Conservation (phyloP, 2,888 invertebrate genomes). For the Lasioglossum oenotherae region DNA sequence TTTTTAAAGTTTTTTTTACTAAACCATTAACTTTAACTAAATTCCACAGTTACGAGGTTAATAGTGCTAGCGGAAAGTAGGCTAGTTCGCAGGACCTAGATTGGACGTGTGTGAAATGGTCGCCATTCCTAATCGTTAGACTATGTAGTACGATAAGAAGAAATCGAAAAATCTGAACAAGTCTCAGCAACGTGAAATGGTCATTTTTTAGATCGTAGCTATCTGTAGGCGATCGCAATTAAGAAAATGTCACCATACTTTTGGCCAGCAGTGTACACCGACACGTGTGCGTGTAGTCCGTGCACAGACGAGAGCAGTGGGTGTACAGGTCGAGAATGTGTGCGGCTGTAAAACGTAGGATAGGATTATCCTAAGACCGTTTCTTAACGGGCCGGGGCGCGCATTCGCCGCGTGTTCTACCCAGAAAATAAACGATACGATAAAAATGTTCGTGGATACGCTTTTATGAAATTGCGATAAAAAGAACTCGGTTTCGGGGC, state of each 20-base stretch:
- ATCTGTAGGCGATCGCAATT: not conserved
- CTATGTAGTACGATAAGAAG: not conserved
- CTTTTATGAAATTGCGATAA: constrained; percentile 61
- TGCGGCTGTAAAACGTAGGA: constrained; percentile 59
- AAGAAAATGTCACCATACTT: not conserved
- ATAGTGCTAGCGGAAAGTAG: not conserved
- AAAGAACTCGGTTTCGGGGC: constrained; percentile 26
- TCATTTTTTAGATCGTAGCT: not conserved
- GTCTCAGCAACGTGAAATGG: not conserved
- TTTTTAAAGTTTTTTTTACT: no score
- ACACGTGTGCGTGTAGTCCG: constrained; percentile 25
- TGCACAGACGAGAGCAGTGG: not conserved
- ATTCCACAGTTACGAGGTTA: no score
- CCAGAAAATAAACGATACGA: constrained; percentile 51
- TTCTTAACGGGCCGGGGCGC: constrained; percentile 48
- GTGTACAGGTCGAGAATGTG: constrained; percentile 44
- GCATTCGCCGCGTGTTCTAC: constrained; percentile 31
- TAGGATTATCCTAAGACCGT: constrained; percentile 63
- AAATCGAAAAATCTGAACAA: not conserved
- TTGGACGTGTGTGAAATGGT: not conserved
- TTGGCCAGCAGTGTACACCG: not conserved
- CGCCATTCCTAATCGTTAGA: not conserved
- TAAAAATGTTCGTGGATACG: constrained; percentile 52
- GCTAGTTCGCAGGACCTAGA: not conserved
- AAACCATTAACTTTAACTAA: no score